A percentile compares a stretch with the other conserved stretches of the same genome.
Conservation (phyloP, 2,888 invertebrate genomes). For the Crioceris asparagi region DNA sequence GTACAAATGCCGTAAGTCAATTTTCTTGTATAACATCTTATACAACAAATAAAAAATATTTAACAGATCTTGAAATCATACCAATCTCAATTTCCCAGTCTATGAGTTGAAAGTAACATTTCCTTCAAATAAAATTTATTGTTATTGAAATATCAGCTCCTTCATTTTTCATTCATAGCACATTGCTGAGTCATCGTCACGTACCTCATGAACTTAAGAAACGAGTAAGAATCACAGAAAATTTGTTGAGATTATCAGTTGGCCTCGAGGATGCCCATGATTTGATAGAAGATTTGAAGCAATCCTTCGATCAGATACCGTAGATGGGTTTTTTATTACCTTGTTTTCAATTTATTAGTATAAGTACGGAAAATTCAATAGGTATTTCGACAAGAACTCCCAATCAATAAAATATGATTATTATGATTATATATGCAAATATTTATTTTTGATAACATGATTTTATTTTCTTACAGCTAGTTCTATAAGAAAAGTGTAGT, state of each 20-base stretch:
- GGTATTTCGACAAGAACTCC: too few species aligned
- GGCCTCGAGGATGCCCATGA: constrained; percentile 2
- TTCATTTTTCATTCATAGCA: not conserved
- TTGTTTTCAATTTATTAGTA: too few species aligned
- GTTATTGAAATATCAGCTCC: not conserved
- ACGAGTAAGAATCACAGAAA: constrained; percentile 1
- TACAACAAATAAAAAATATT: not conserved
- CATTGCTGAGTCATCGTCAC: constrained; percentile 1
- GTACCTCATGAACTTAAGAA: constrained; percentile 1
- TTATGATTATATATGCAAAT: too few species aligned
- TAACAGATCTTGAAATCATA: not conserved
- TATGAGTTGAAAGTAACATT: too few species aligned
- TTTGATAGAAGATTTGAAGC: constrained; percentile 1
- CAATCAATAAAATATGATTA: too few species aligned
- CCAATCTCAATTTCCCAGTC: too few species aligned
- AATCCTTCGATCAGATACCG: constrained; percentile 1
- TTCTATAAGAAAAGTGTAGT: too few species aligned
- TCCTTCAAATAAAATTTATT: not conserved
- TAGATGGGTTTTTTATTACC: too few species aligned
- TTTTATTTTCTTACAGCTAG: too few species aligned
- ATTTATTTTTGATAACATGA: too few species aligned
- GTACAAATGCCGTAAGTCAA: constrained; percentile 2
- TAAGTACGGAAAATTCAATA: too few species aligned
- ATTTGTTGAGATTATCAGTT: not conserved
- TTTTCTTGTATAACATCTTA: not conserved